Evolutionary conservation across 1,140 invertebrate genomes (phyloP).

Genomic region (Leptestheria dahalacensis): DNA sequence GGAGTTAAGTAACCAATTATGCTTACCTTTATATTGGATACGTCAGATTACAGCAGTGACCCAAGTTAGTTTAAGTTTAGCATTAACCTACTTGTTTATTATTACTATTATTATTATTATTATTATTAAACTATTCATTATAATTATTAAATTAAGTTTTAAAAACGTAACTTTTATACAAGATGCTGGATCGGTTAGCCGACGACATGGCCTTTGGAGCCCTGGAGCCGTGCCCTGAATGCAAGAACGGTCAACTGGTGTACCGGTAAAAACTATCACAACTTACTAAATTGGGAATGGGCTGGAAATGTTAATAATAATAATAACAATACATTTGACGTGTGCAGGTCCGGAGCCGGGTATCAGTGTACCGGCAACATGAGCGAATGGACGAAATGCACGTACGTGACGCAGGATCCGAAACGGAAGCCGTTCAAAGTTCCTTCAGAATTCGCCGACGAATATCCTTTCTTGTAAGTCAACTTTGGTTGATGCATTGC

Average conservation of each 20-base stretch:
- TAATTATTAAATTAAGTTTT: constrained; percentile 2
- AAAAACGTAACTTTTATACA: constrained; percentile 23
- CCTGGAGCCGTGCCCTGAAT: constrained; percentile 59
- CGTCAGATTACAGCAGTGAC: no score
- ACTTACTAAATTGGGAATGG: background rate
- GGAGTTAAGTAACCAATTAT: no score
- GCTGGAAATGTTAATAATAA: background rate
- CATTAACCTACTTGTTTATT: no score
- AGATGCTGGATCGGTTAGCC: constrained; percentile 59
- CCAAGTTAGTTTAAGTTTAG: no score
- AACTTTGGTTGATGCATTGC: no score
- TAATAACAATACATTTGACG: background rate
- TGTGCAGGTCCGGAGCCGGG: constrained; percentile 41
- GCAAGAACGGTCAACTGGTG: constrained; percentile 52
- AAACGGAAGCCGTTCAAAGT: constrained; percentile 55
- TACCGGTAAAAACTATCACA: constrained; percentile 29
- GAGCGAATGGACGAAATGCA: constrained; percentile 83
- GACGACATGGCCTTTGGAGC: constrained; percentile 82
- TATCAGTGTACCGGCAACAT: constrained; percentile 68
- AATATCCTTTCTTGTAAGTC: constrained; percentile 43
- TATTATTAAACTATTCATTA: constrained; percentile 13
- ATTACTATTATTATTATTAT: constrained; percentile 8
- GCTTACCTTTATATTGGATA: no score
- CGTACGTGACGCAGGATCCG: constrained; percentile 52
- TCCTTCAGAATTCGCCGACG: constrained; percentile 45